Evolutionary conservation across 1,140 invertebrate genomes (phyloP).

Genomic region (Drosophila gunungcola): DNA sequence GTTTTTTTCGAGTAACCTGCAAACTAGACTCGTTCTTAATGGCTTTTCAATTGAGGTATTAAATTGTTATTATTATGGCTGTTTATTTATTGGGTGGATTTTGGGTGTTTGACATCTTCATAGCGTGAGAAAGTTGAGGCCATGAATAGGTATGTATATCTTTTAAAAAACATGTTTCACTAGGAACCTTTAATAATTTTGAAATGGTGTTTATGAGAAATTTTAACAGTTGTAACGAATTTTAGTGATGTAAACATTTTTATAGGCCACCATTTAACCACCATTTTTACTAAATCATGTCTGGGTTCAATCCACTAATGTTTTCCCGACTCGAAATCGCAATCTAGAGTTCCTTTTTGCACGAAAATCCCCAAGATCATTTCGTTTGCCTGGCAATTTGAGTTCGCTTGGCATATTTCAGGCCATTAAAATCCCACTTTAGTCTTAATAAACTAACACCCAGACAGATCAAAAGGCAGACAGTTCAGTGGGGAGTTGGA

Average conservation of each 20-base stretch:
- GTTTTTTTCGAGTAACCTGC: slow-evolving; percentile 33
- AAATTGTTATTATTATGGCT: slow-evolving; percentile 61
- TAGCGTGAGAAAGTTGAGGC: slow-evolving; percentile 53
- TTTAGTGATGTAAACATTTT: neutral
- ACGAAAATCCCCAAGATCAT: neutral
- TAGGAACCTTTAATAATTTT: too few relatives aligned
- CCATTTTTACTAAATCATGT: neutral
- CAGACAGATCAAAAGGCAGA: slow-evolving; percentile 47
- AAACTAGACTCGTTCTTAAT: slow-evolving; percentile 70
- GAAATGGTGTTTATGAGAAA: too few relatives aligned
- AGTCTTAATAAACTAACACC: slow-evolving; percentile 79
- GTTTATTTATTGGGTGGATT: slow-evolving; percentile 32
- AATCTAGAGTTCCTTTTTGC: neutral
- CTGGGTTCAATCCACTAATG: neutral
- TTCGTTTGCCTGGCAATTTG: slow-evolving; percentile 25
- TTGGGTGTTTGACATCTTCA: slow-evolving; percentile 52
- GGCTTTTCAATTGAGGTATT: slow-evolving; percentile 69
- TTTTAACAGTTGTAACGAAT: too few relatives aligned
- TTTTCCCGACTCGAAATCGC: neutral
- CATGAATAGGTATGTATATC: neutral
- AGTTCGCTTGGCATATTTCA: slow-evolving; percentile 52
- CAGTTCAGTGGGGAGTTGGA: slow-evolving; percentile 3
- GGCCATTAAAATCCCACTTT: slow-evolving; percentile 64
- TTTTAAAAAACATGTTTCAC: too few relatives aligned
- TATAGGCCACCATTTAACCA: neutral